Conservation (phyloP, 2,888 invertebrate species). For the Volucella bombylans region DNA sequence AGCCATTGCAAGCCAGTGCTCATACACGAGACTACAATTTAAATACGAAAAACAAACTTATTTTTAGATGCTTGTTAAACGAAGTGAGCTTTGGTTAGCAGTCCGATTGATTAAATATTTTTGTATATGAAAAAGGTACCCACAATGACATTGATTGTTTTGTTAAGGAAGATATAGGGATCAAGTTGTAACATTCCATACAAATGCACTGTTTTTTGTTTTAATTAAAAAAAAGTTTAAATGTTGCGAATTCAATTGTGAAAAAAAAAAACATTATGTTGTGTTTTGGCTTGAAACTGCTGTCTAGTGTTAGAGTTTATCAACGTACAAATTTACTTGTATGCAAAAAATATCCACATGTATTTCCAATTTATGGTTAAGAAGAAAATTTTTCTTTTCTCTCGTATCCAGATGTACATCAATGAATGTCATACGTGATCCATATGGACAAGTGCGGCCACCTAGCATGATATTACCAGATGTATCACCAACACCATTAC, state of each 20-base stretch:
- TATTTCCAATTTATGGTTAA: background rate
- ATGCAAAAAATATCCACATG: background rate
- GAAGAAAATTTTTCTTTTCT: background rate
- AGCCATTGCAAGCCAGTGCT: too few relatives aligned
- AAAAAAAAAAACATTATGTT: conserved; percentile 64
- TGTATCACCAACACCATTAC: conserved; percentile 82
- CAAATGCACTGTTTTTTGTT: conserved; percentile 38
- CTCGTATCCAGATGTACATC: conserved; percentile 88
- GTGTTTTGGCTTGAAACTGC: conserved; percentile 74
- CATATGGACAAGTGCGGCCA: conserved; percentile 85
- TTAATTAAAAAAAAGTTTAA: conserved; percentile 11
- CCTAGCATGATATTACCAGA: conserved; percentile 82
- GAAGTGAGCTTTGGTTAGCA: too few relatives aligned
- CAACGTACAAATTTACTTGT: conserved; percentile 19
- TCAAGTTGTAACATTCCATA: conserved; percentile 55
- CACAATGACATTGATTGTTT: background rate
- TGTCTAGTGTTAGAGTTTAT: conserved; percentile 61
- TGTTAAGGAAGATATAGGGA: background rate
- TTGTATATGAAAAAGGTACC: too few relatives aligned
- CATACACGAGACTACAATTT: too few relatives aligned
- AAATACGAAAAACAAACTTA: too few relatives aligned
- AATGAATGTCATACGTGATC: conserved; percentile 91
- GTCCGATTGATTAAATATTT: too few relatives aligned
- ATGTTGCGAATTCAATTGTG: conserved; percentile 56
- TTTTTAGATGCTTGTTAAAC: too few relatives aligned